Conservation (phyloP, 1,140 invertebrate species). For the Conopomorpha cramerella region DNA sequence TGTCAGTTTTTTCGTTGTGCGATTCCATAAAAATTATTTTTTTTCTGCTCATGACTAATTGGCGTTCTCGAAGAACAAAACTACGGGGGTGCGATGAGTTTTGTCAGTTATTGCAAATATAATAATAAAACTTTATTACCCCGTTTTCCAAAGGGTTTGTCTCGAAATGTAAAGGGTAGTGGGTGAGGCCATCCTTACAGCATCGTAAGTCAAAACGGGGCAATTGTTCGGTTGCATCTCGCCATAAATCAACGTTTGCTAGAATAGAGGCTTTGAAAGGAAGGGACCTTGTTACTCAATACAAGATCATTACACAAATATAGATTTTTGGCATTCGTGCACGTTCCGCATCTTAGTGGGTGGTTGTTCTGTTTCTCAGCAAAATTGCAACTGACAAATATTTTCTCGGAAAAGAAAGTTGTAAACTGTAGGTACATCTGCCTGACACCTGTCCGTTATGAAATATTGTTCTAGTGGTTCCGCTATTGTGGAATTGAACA, state of each 20-base stretch:
- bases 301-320: slow-evolving; percentile 57
- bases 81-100: slow-evolving; percentile 37
- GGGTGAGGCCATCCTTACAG: slow-evolving; percentile 24
- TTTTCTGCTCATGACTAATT: slow-evolving; percentile 41
- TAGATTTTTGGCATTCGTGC: slow-evolving; percentile 50
- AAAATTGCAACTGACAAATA: slow-evolving; percentile 15
- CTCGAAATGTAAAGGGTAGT: slow-evolving; percentile 39
- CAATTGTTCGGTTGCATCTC: slow-evolving; percentile 50
- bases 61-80: slow-evolving; percentile 17
- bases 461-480: too few relatives aligned
- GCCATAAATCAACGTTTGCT: slow-evolving; percentile 45
- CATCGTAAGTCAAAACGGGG: slow-evolving; percentile 43
- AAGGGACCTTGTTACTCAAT: slow-evolving; percentile 33
- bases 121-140: slow-evolving; percentile 57
- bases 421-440: too few relatives aligned
- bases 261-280: slow-evolving; percentile 30
- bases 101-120: slow-evolving; percentile 49
- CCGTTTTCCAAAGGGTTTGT: slow-evolving; percentile 54
- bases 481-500: too few relatives aligned
- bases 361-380: slow-evolving; percentile 30
- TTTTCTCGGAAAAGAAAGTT: slow-evolving; percentile 49
- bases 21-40: slow-evolving; percentile 33
- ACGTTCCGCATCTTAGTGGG: slow-evolving; percentile 42
- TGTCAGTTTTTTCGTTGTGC: slow-evolving; percentile 29
- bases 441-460: too few relatives aligned